Evolutionary conservation across 2,113 vertebrate genomes (phyloP).

Genomic region (Acanthochromis polyacanthus): DNA sequence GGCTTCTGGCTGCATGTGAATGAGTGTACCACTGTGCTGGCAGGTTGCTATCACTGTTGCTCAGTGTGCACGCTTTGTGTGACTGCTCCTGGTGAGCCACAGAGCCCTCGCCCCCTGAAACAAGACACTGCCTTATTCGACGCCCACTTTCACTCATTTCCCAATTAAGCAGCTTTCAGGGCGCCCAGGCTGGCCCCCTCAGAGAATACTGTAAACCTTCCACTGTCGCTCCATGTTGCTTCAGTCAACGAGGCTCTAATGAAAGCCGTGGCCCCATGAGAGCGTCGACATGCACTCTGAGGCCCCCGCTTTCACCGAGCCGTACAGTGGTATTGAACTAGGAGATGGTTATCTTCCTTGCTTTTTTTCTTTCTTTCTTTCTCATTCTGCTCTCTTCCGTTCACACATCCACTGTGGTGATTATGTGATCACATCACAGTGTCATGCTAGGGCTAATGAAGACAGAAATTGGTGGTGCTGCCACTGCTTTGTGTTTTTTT

Average conservation of each 20-base stretch:
- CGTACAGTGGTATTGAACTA: slow-evolving; percentile 58
- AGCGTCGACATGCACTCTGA: slow-evolving; percentile 51
- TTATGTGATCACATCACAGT: slow-evolving; percentile 59
- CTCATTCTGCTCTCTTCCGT: slow-evolving; percentile 11
- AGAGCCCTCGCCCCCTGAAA: slow-evolving; percentile 61
- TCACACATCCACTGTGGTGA: slow-evolving; percentile 42
- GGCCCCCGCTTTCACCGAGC: slow-evolving; percentile 33
- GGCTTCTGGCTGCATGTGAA: slow-evolving; percentile 25
- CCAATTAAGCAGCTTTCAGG: slow-evolving; percentile 76
- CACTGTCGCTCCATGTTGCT: slow-evolving; percentile 58
- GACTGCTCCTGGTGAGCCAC: slow-evolving; percentile 38
- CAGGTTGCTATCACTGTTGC: slow-evolving; percentile 27
- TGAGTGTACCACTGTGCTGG: slow-evolving; percentile 25
- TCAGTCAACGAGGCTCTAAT: slow-evolving; percentile 67
- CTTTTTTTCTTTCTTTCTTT: background rate
- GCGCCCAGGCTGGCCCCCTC: slow-evolving; percentile 55
- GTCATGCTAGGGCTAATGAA: slow-evolving; percentile 50
- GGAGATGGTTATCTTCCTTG: slow-evolving; percentile 50
- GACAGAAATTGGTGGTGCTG: slow-evolving; percentile 1
- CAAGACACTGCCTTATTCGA: slow-evolving; percentile 55
- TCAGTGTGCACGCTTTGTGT: slow-evolving; percentile 43
- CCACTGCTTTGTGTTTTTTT: slow-evolving; percentile 15
- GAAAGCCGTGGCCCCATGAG: slow-evolving; percentile 67
- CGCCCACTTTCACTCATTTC: slow-evolving; percentile 70
- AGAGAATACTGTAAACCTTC: slow-evolving; percentile 66